Base-by-base conservation (phyloP, 2,888 invertebrate genomes). In the Augiades crinisus region DNA sequence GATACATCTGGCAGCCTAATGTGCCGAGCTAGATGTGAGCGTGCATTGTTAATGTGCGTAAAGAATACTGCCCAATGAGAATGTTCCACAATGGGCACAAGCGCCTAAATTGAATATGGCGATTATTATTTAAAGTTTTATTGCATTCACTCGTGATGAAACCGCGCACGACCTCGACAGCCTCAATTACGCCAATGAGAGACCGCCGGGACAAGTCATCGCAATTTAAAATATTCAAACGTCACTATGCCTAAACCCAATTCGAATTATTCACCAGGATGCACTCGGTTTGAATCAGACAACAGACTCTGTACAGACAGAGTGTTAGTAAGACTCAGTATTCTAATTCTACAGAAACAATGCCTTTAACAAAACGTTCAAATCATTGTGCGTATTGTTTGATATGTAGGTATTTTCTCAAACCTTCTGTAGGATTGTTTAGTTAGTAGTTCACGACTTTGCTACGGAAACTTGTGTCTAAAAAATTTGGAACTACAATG, bases 221-320 rank as follows among this genome's bases (percentile, higher is more conserved):
- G 78, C 78, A 83, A 82, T 81, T 84, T 78, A 79, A 78, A 77
- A 72, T 73, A 76, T 81, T 79, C 75, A 69, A 72, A 70, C 65
- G 61, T 59, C 59, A 61, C 41, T 54, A 58, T 50, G 8, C 27
- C 27, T 50, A 19, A 46, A 16, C 27, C 31, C 36, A 27, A 33
- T 30, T 33, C 24, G 33, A 4, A 34, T 49, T 49, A 49, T 24
- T 41, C 47, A 47, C 22, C 40, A 40, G 22, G 33, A 33, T 49
- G n/a, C 4, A 34, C 33, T 22, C 24, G 22, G 12, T 36, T 40
- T 12, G 16, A 36, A 51, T 30, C 30, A 34, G 16, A 16, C 4
- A 36, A 21, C n/a, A n/a, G n/a, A n/a, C n/a, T n/a, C n/a, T n/a
- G n/a, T n/a, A n/a, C n/a, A n/a, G n/a, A n/a, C n/a, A n/a, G n/a